Evolutionary conservation across 2,888 invertebrate species (phyloP), one percentile per base, ranked within the genome.

Genomic region (Tetropium fuscum): DNA sequence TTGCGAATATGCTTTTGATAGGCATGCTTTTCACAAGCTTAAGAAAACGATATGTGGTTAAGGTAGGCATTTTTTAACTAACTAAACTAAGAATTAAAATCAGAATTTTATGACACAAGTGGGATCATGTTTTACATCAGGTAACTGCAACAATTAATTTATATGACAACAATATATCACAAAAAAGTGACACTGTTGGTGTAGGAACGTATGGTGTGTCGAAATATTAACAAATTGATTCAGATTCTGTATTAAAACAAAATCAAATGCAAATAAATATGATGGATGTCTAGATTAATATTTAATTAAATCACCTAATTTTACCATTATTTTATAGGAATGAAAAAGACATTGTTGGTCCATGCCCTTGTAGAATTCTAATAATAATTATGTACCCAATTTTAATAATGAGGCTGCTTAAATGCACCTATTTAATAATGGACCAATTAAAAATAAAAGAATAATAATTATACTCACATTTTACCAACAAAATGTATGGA

Each of bases 1-100:
- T 94, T 70, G 98, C 98, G 79, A 92, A 90, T 78, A 98, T 91
- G 66, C 93, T 92, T 83, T 92, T 90, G 83, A 98, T 94, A 60
- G 95, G 90, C 97, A 97, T 97, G 53, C 76, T 82, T 41, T 34
- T 44, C 19, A 36, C 16, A 22, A 15, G 18, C 18, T 27, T 34
- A 8, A 40, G 41, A 47, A 44, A 53, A 25, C 53, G 38, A 36
- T 47, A 53, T 11, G 27, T 36, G 27, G 45, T 47, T 11, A 45
- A n/a, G 6, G 47, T 30, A 2, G 47, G 47, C 55, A 55, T 55
- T 51, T 27, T n/a, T n/a, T n/a, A n/a, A n/a, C n/a, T n/a, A n/a
- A n/a, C n/a, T 51, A 11, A 47, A 30, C 8, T 25, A 15, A 22
- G 22, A 1, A 15, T 2, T 13, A 19, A 43, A 4, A 20, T 11